A percentile compares a stretch with the other conserved stretches of the same genome.
Conservation (phyloP, 2,113 vertebrate genomes). For the Bubo bubo region DNA sequence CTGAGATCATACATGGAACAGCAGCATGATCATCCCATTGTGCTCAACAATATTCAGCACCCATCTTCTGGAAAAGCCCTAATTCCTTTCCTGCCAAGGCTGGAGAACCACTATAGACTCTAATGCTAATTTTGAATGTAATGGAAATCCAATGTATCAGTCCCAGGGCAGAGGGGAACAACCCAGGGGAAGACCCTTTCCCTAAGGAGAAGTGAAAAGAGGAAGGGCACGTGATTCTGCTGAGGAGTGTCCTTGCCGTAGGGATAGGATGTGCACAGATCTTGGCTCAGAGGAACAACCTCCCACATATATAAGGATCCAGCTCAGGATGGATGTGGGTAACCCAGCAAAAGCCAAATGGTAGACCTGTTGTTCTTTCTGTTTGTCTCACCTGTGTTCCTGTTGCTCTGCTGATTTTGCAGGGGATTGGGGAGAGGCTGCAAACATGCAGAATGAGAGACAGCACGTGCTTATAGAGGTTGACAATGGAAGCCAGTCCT, state of each 20-base stretch:
- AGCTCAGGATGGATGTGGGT: neutral
- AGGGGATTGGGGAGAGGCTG: neutral
- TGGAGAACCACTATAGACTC: neutral
- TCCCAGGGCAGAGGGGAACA: neutral
- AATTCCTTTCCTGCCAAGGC: neutral
- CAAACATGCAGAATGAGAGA: neutral
- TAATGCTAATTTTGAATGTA: neutral
- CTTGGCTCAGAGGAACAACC: neutral
- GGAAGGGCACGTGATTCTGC: neutral
- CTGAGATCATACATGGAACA: neutral
- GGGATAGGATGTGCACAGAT: neutral
- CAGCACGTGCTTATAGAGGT: neutral
- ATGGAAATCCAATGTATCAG: neutral
- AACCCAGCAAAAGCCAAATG: neutral
- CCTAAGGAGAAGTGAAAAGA: neutral
- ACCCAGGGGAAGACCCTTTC: fast-evolving
- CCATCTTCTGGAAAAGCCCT: neutral
- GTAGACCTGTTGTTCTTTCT: neutral
- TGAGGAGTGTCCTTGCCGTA: neutral
- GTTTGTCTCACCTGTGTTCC: neutral
- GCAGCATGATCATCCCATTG: neutral
- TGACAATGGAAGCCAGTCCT: neutral
- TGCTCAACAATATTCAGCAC: neutral
- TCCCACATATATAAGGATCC: fast-evolving
- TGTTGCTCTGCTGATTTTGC: neutral